Evolutionary conservation across 2,888 invertebrate genomes (phyloP), one percentile per base, ranked within the genome.

Genomic region (Harpalus rufipes): DNA sequence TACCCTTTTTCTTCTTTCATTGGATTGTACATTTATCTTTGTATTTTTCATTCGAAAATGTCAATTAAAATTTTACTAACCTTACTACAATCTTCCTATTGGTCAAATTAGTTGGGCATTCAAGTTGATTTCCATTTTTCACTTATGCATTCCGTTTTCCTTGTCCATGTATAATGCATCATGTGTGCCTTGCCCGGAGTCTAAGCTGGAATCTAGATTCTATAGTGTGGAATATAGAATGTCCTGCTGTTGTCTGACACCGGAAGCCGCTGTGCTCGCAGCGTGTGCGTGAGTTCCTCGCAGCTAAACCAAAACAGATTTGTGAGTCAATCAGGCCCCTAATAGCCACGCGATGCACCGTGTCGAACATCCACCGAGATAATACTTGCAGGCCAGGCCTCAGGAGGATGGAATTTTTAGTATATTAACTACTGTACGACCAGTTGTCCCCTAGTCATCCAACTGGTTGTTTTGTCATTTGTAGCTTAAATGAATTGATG

Each of bases 251-350:
- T 14, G 14, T 18, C 59, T 59, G 59, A 63, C 72, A 68, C 82
- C 82, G 82, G 82, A 82, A 82, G 82, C 82, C 72, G 82, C 72
- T 65, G 65, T 21, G 65, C 51, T 39, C 72, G 25, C 58, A 58
- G 68, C 72, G 39, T 58, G 56, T 51, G 68, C 44, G 51, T 44
- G 8, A 16, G 61, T 63, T 16, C 16, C 21, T 76, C 39, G n/a
- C 68, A n/a, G 18, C 18, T 51, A 51, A 51, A 51, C 72, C 72
- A 18, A 44, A 44, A 74, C 82, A 82, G 72, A 82, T 82, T 82
- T 82, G 72, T 82, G 58, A 82, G 82, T 82, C 82, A 82, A 82
- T 82, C 82, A 82, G 82, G 81, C 21, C 16, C 32, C 63, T 81
- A 81, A 81, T 81, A 74, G 58, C 58, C 82, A 82, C 82, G 74